Percentiles rank a stretch among this genome's conserved stretches.
Evolutionary conservation across 2,797 vertebrate genomes (phyloP).

Genomic region (Aselliscus stoliczkanus): DNA sequence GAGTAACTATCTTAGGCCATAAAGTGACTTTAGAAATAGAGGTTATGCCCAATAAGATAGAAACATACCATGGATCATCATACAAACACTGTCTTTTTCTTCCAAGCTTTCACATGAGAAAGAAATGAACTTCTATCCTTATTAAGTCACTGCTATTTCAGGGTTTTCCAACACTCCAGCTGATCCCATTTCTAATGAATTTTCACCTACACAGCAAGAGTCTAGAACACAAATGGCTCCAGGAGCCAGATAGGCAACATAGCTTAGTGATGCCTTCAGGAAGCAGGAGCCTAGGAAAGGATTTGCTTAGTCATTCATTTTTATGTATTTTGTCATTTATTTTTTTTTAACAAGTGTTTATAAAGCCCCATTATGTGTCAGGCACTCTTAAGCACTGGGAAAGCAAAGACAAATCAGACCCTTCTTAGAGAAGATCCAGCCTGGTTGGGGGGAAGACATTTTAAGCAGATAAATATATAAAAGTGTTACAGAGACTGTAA

Average conservation of each 20-base stretch:
- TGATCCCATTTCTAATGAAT: conserved; percentile 21
- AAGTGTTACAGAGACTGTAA: not conserved
- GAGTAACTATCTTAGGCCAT: not conserved
- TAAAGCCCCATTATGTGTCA: not conserved
- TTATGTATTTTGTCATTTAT: not conserved
- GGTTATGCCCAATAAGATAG: not conserved
- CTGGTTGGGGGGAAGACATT: not conserved
- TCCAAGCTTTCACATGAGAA: not conserved
- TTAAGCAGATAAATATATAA: not conserved
- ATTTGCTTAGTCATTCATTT: not conserved
- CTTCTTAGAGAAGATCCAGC: not conserved
- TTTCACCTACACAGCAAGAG: not conserved
- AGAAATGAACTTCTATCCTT: not conserved
- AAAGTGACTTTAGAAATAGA: not conserved
- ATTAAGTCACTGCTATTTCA: not conserved
- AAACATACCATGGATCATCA: not conserved
- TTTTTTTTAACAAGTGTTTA: conserved; percentile 5
- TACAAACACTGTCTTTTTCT: not conserved
- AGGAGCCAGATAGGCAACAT: not conserved
- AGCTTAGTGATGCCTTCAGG: not conserved
- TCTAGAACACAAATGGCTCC: not conserved
- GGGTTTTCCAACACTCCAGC: not conserved
- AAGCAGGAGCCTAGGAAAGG: not conserved
- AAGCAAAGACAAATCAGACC: not conserved
- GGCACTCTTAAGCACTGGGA: not conserved